Evolutionary conservation across 2,113 vertebrate genomes (phyloP), one percentile per base, ranked within the genome.

Genomic region (Myrmecobius fasciatus): DNA sequence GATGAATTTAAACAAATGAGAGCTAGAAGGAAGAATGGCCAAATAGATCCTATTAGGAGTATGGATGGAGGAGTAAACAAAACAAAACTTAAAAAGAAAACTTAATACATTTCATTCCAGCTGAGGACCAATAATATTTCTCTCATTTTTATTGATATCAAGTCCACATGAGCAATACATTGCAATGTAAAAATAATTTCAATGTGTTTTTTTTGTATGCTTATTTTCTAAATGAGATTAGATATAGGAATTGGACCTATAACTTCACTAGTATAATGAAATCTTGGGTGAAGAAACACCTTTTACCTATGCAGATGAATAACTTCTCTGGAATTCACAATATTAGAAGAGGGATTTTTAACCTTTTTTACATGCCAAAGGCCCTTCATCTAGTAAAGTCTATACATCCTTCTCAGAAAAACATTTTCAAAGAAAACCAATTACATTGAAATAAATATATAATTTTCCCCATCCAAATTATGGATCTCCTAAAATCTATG

Each of bases 1-100:
- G 89, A 93, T 91, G 92, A 94, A 94, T 93, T 93, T 96, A 95
- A 96, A 60, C 91, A 96, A 94, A 92, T 49, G 51, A 96, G 92
- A 94, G 43, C 89, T 10, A 22, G 28, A 31, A 14, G 36, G 67
- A 51, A 43, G 3, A 22, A 2, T 25, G 20, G 6, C 0, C 88
- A 93, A 26, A 92, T 89, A 83, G 4, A 89, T 47, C 52, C 20
- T 22, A 92, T 0, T 91, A 51, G 83, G 90, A 6, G 52, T 46
- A 3, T 12, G 53, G 24, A n/a, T 52, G 52, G 88, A 1, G n/a
- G 60, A 91, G 28, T 24, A 43, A 22, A 36, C 92, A 75, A 26
- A 95, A 67, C 8, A 25, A 91, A 90, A 26, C 53, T 49, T 90
- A 28, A 47, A 89, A 96, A 89, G 25, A 89, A 95, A 90, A 89